Evolutionary conservation across 2,797 vertebrate species (phyloP), one percentile per base, ranked within the genome.

Genomic region (Acanthis flammea): DNA sequence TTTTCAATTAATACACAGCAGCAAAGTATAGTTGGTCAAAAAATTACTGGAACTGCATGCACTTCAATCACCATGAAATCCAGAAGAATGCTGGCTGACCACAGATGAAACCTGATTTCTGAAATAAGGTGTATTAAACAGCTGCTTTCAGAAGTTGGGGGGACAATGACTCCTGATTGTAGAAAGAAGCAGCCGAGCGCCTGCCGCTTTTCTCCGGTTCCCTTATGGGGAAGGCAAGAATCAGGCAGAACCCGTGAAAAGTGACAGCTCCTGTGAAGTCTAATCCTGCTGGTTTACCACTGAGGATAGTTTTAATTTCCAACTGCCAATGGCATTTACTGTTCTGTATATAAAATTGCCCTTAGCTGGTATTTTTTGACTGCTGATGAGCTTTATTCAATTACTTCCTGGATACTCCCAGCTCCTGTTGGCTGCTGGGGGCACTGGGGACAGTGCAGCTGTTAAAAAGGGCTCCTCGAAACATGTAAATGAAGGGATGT

Each of bases 221-320:
- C 72, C 47, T 60, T 66, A 44, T 44, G 57, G 68, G 58, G 89
- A 89, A 71, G 19, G 24, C 42, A 86, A 55, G 72, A 85, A 79
- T 53, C 39, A 85, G 41, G 47, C 72, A 86, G 66, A 83, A 92
- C 81, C 72, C 0, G 0, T 74, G 51, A 88, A 76, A 95, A 80
- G 72, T 90, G 91, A 93, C 94, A 88, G 61, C 58, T 96, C 28
- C 0, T 84, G 58, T 78, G 50, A 91, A 92, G 85, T 80, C 78
- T 92, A 79, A 94, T 87, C 88, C 72, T 93, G 57, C 78, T 89
- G 84, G 21, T 92, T 92, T 93, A 80, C 88, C 84, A 77, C 78
- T 85, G 91, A 94, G 87, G 58, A 91, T 94, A 86, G 93, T 96
- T 93, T 92, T 96, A 95, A 92, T 94, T 95, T 96, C 85, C 78